Percentiles rank a stretch among this genome's conserved stretches.
Evolutionary conservation across 1,140 invertebrate species (phyloP).

Genomic region (Sitobion miscanthi): DNA sequence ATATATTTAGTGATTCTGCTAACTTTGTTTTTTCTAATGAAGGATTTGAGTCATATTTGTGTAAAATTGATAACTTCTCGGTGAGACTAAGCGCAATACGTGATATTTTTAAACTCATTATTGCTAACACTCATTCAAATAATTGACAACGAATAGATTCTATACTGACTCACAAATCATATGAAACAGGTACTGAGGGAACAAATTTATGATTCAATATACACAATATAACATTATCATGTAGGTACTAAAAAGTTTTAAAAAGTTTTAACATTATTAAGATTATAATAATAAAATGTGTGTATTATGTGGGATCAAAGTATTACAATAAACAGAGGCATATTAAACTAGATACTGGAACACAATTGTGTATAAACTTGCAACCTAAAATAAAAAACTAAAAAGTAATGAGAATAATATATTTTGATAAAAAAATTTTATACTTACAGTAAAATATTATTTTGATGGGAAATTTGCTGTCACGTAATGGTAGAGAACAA

Average conservation of each 20-base stretch:
- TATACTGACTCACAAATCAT: background rate
- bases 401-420: conserved; percentile 1
- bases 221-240: background rate
- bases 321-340: background rate
- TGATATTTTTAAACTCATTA: conserved; percentile 3
- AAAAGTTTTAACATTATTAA: background rate
- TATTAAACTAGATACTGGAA: background rate
- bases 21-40: background rate
- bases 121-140: background rate
- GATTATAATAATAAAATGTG: background rate
- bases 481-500: conserved; percentile 97
- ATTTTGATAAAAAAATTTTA: background rate
- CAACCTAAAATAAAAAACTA: conserved; percentile 17
- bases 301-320: background rate
- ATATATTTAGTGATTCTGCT: background rate
- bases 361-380: conserved; percentile 17
- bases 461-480: conserved; percentile 72
- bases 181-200: background rate
- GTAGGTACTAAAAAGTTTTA: background rate
- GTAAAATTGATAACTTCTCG: background rate
- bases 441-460: conserved; percentile 61
- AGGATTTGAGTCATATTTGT: background rate
- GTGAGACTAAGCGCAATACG: background rate
- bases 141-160: background rate
- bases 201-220: background rate